Evolutionary conservation across 35 echinoderm and acorn worm species (phyloP).

Genomic region (Apostichopus japonicus): DNA sequence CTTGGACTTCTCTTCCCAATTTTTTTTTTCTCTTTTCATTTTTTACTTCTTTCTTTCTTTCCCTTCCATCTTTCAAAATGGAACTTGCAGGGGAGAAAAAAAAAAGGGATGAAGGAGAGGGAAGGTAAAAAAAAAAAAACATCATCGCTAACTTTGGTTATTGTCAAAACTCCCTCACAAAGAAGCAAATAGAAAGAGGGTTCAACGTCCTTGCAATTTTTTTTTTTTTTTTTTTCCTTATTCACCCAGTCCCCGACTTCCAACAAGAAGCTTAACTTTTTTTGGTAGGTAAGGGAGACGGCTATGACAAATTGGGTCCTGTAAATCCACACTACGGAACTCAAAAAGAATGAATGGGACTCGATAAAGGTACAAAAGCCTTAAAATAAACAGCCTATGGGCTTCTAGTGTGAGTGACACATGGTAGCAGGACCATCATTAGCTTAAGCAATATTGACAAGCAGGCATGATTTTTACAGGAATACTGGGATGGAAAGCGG

Average conservation of each 20-base stretch:
- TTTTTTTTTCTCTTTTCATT: not conserved
- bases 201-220: constrained; percentile 50
- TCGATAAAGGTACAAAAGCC: constrained; percentile 42
- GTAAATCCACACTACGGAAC: constrained; percentile 52
- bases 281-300: constrained; percentile 47
- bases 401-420: constrained; percentile 54
- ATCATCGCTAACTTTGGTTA: not conserved
- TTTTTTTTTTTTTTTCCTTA: not conserved
- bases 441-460: constrained; percentile 63
- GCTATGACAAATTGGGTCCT: constrained; percentile 59
- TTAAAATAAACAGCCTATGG: constrained; percentile 55
- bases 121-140: not conserved
- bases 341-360: constrained; percentile 51
- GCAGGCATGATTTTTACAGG: not conserved
- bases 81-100: not conserved
- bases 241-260: not conserved
- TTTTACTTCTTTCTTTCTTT: not conserved
- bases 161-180: constrained; percentile 43
- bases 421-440: constrained; percentile 37
- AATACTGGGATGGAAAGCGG: not conserved
- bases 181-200: not conserved
- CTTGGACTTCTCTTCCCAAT: not conserved
- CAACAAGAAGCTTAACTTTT: constrained; percentile 22
- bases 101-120: not conserved
- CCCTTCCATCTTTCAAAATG: not conserved